A percentile compares a stretch with the other conserved stretches of the same genome.
phyloP scores from a whole-genome alignment of 2,797 vertebrate genomes.

The Gymnoscopelus braueri region DNA sequence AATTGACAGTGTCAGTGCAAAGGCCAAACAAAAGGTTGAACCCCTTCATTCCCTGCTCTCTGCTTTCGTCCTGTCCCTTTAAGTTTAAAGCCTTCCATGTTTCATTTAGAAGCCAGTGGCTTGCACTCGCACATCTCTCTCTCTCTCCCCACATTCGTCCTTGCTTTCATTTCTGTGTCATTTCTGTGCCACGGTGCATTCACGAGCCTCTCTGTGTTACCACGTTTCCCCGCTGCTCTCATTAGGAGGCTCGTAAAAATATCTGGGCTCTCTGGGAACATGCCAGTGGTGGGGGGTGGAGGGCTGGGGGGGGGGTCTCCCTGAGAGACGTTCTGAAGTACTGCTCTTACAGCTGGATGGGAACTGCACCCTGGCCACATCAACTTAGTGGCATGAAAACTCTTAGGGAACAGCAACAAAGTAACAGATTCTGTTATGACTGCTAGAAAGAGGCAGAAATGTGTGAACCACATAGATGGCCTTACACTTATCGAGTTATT shows the following conservation, averaged over 20 bases:
- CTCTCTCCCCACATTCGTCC: conserved; percentile 3
- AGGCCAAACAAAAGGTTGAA: conserved; percentile 67
- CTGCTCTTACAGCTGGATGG: conserved; percentile 26
- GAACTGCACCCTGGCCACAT: conserved; percentile 8
- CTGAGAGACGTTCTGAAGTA: conserved; percentile 25
- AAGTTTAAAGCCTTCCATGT: conserved; percentile 36
- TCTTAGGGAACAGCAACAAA: not conserved
- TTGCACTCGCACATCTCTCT: not conserved
- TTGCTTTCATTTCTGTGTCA: conserved; percentile 31
- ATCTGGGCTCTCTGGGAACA: conserved; percentile 57
- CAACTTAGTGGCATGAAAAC: conserved; percentile 12
- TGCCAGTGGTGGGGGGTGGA: conserved; percentile 19
- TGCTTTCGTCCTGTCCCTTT: not conserved
- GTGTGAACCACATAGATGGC: not conserved
- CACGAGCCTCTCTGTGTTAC: conserved; percentile 5
- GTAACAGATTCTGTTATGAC: not conserved
- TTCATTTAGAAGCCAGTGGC: conserved; percentile 26
- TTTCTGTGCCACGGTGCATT: conserved; percentile 48
- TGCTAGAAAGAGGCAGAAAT: conserved; percentile 10
- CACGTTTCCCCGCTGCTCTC: conserved; percentile 53
- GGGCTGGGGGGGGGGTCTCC: not conserved
- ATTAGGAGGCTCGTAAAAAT: conserved; percentile 75
- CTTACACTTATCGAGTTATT: conserved; percentile 6
- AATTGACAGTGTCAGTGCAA: conserved; percentile 53
- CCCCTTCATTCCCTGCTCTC: conserved; percentile 37